Evolutionary conservation across 2,113 vertebrate genomes (phyloP).

Genomic region (Perccottus glenii): DNA sequence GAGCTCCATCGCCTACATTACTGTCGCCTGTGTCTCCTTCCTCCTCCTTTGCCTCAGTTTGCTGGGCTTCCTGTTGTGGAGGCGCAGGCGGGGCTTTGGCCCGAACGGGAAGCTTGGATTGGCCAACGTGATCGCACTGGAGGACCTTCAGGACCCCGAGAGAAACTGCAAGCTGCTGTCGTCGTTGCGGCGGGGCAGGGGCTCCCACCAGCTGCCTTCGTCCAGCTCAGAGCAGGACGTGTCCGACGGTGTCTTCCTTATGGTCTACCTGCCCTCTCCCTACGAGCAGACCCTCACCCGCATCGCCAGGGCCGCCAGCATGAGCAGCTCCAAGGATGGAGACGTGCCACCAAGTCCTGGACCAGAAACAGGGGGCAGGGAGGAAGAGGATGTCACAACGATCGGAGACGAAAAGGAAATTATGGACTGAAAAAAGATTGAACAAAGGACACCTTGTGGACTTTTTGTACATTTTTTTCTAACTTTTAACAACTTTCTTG

Average conservation of each 20-base stretch:
- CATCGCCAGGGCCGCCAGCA: constrained; percentile 73
- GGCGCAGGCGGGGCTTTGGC: constrained; percentile 61
- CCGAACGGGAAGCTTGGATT: constrained; percentile 50
- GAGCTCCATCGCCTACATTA: constrained; percentile 35
- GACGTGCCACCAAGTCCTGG: constrained; percentile 52
- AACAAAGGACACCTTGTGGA: accelerated
- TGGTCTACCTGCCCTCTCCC: constrained; percentile 80
- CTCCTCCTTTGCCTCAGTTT: constrained; percentile 55
- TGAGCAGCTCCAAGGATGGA: constrained; percentile 56
- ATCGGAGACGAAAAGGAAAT: background rate
- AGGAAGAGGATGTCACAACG: constrained; percentile 12
- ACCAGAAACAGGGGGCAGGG: constrained; percentile 7
- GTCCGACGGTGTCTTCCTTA: constrained; percentile 73
- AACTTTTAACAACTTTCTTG: background rate
- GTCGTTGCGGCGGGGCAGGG: constrained; percentile 47
- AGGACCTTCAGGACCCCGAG: constrained; percentile 71
- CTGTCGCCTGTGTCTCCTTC: constrained; percentile 51
- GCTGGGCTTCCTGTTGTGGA: constrained; percentile 48
- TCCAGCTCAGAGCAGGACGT: constrained; percentile 61
- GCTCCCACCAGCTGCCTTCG: constrained; percentile 39
- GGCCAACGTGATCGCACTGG: constrained; percentile 83
- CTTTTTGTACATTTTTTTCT: background rate
- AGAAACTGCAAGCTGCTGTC: constrained; percentile 71
- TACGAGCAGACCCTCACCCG: constrained; percentile 87
- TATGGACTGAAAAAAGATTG: constrained; percentile 16